Evolutionary conservation across 2,888 invertebrate genomes (phyloP).

Genomic region (Drosophila emarginata): DNA sequence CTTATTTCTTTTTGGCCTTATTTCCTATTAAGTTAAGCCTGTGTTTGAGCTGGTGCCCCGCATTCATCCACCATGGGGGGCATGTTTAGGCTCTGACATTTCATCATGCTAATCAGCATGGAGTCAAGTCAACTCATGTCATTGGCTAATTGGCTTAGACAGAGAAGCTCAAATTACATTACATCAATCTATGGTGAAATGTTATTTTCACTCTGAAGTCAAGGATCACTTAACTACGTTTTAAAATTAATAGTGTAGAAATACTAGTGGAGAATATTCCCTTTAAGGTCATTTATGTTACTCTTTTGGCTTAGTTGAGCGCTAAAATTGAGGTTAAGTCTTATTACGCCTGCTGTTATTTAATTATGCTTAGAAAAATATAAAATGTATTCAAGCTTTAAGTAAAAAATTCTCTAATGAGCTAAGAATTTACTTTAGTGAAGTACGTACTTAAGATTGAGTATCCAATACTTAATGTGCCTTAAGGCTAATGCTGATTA

Average conservation of each 20-base stretch:
- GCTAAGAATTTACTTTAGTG: constrained; percentile 43
- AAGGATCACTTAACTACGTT: background rate
- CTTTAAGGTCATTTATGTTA: background rate
- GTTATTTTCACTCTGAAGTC: background rate
- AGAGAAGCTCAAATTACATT: constrained; percentile 17
- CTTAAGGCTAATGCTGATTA: background rate
- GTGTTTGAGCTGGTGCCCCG: background rate
- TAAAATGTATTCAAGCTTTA: background rate
- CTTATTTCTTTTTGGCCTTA: constrained; percentile 13
- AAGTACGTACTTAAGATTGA: constrained; percentile 19
- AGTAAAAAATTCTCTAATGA: constrained; percentile 21
- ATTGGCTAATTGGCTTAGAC: constrained; percentile 46
- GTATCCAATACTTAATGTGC: constrained; percentile 9
- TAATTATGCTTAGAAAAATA: constrained; percentile 10
- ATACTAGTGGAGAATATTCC: background rate
- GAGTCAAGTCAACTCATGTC: constrained; percentile 36
- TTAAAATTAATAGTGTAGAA: background rate
- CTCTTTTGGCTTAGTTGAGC: background rate
- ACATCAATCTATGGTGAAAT: background rate
- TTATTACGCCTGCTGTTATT: background rate
- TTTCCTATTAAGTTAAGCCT: constrained; percentile 11
- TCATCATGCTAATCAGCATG: constrained; percentile 73
- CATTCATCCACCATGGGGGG: constrained; percentile 31
- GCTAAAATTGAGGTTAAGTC: background rate
- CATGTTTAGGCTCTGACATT: constrained; percentile 62